phyloP scores from a whole-genome alignment of 2,888 invertebrate genomes.

The Cylloceria caligata region DNA sequence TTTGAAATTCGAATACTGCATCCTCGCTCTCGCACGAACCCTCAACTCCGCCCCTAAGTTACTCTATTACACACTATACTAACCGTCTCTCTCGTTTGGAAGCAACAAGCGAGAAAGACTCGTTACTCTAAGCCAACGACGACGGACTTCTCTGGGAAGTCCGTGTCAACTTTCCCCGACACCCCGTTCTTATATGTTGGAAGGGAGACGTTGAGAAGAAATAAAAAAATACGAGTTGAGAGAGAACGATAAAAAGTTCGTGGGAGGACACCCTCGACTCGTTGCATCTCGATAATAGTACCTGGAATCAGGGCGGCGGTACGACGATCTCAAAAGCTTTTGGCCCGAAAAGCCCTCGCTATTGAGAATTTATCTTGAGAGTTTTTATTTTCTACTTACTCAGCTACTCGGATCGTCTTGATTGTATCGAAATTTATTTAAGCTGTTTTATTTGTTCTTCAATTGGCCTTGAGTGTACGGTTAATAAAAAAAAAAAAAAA shows the following conservation, averaged over 20 bases:
- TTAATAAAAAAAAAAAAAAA: no score
- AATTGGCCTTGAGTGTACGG: background rate
- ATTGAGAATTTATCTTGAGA: background rate
- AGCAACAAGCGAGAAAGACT: slow-evolving; percentile 38
- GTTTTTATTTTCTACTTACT: background rate
- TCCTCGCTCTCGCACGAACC: slow-evolving; percentile 68
- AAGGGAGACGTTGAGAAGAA: slow-evolving; percentile 27
- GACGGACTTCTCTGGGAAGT: slow-evolving; percentile 68
- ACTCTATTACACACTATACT: slow-evolving; percentile 74
- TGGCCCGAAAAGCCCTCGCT: background rate
- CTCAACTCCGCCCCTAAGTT: slow-evolving; percentile 74
- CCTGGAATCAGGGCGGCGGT: slow-evolving; percentile 47
- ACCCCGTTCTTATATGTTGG: slow-evolving; percentile 65
- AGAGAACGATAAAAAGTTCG: slow-evolving; percentile 56
- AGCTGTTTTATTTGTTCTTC: background rate
- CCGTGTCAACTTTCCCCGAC: slow-evolving; percentile 69
- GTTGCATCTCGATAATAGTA: slow-evolving; percentile 44
- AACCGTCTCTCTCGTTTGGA: slow-evolving; percentile 26
- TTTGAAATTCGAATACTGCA: slow-evolving; percentile 80
- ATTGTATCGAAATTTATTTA: background rate
- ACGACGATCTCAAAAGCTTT: slow-evolving; percentile 10
- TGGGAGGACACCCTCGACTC: slow-evolving; percentile 49
- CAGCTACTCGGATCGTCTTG: background rate
- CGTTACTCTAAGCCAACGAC: slow-evolving; percentile 43
- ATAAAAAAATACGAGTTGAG: background rate